Conservation (phyloP, 2,797 vertebrate genomes). For the Enteromius argenteus region DNA sequence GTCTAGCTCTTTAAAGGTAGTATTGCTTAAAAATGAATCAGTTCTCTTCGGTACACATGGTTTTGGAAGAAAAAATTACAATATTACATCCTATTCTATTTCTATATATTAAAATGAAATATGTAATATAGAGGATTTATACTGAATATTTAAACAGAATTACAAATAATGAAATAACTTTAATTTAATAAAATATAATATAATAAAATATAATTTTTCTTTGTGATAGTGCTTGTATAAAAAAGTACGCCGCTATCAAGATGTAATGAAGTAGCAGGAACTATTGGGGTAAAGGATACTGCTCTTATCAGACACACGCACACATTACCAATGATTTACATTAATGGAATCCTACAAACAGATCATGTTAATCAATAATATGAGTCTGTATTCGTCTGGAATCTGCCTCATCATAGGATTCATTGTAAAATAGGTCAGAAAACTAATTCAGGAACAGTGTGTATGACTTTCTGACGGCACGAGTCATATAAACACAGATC, state of each 20-base stretch:
- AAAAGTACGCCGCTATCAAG: not conserved
- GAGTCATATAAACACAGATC: slow-evolving; percentile 31
- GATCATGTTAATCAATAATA: not conserved
- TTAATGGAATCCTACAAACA: not conserved
- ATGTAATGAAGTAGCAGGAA: not conserved
- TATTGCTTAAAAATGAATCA: not conserved
- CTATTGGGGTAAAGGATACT: not conserved
- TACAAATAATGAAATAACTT: too few species aligned
- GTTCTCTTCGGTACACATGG: not conserved
- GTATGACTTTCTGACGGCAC: not conserved
- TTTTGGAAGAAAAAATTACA: not conserved
- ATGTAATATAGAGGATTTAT: not conserved
- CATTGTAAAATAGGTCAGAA: not conserved
- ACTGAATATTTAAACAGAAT: not conserved
- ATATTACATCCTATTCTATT: not conserved
- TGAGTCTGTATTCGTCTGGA: not conserved
- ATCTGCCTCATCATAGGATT: not conserved
- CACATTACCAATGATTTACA: not conserved
- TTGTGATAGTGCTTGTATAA: not conserved
- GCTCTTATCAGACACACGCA: not conserved
- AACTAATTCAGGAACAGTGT: not conserved
- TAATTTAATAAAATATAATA: not conserved
- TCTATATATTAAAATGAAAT: not conserved
- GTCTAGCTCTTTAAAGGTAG: not conserved
- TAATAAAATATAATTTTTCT: not conserved